Percentiles rank a stretch among this genome's conserved stretches.
phyloP scores from a whole-genome alignment of 2,888 invertebrate species.

The Cloeon dipterum region DNA sequence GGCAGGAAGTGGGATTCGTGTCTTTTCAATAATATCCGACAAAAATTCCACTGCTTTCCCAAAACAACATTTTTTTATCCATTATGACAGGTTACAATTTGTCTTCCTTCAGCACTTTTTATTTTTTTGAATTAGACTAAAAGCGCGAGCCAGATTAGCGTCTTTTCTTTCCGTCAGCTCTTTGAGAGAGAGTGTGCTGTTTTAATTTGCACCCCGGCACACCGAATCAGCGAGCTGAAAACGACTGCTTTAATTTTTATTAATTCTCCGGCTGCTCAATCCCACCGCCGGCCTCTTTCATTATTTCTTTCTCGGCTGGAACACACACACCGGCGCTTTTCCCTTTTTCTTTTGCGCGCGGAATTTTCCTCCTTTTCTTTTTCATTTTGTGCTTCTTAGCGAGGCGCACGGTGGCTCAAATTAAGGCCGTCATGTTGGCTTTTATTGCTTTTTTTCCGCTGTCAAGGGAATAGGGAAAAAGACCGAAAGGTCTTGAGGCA shows the following conservation, averaged over 20 bases:
- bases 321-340: too few species aligned
- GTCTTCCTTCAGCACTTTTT: too few species aligned
- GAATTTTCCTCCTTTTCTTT: not conserved
- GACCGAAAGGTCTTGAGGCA: not conserved
- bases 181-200: not conserved
- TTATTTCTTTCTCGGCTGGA: not conserved
- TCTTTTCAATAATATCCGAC: too few species aligned
- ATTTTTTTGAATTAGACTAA: too few species aligned
- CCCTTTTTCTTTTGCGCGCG: constrained; percentile 2
- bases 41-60: too few species aligned
- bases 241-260: too few species aligned
- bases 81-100: too few species aligned
- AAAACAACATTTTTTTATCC: too few species aligned
- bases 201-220: not conserved
- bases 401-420: too few species aligned
- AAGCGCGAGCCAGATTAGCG: not conserved
- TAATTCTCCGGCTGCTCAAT: not conserved
- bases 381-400: too few species aligned
- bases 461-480: not conserved
- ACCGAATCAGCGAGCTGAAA: too few species aligned
- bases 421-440: constrained; percentile 5
- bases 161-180: not conserved
- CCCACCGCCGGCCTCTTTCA: not conserved
- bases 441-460: constrained; percentile 2
- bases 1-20: too few species aligned